Evolutionary conservation across 2,888 invertebrate species (phyloP), one percentile per base, ranked within the genome.

Genomic region (Tetropium fuscum): DNA sequence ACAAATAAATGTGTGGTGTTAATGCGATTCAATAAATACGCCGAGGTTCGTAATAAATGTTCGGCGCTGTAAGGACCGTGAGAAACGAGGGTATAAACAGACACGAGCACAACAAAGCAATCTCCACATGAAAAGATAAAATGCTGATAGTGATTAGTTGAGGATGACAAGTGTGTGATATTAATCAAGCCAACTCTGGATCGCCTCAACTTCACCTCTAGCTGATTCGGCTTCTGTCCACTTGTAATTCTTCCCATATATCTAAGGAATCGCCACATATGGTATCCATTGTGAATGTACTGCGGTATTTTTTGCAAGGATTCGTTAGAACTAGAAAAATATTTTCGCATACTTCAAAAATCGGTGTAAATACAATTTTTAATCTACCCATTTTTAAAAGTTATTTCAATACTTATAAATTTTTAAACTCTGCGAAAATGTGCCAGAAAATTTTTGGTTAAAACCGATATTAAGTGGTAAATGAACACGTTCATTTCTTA

Each of bases 161-260:
- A 25, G 20, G 27, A 54, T 54, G 54, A 54, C 36, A 36, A 54
- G 54, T 54, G 54, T 36, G 27, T 15, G 36, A 27, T 19, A 54
- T 54, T 45, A 44, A 54, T 54, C 54, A 54, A 54, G 36, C 11
- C n/a, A 27, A 13, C 45, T 40, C 25, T 51, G 41, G 40, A 40
- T 41, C 38, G 36, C 19, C 13, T 34, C 34, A 7, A 19, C 32
- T 10, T 36, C 36, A 51, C 51, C 36, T 49, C 32, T 25, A 48
- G 36, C 36, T 16, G 38, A 18, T 40, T 40, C 22, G 13, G 18
- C 18, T n/a, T 27, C 10, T 16, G 27, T 43, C 18, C 15, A 32
- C 25, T 13, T 30, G 30, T 51, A 53, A 53, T 53, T 53, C 30
- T 15, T 25, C 27, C 13, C 53, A 53, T 53, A 13, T 19, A 44